Evolutionary conservation across 2,797 vertebrate genomes (phyloP).

Genomic region (Dermochelys coriacea): DNA sequence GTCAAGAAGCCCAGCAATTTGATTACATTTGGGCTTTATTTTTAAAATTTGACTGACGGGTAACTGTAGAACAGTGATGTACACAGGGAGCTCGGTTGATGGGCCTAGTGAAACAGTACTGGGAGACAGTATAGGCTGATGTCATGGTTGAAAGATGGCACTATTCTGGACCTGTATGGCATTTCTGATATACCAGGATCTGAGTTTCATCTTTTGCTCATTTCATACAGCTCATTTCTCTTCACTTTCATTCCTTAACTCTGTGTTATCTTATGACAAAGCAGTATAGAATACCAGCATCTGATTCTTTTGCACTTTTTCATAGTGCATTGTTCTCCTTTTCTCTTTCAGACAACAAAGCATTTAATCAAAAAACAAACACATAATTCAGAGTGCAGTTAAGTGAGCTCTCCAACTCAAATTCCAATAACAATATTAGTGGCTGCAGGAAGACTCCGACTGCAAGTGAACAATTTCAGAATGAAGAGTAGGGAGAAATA

Average conservation of each 20-base stretch:
- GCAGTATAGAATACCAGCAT: slow-evolving; percentile 27
- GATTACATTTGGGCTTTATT: background rate
- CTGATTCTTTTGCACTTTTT: background rate
- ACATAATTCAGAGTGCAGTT: background rate
- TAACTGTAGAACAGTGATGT: background rate
- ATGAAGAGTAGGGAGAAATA: background rate
- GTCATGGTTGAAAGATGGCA: background rate
- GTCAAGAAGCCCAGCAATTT: background rate
- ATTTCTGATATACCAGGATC: slow-evolving; percentile 24
- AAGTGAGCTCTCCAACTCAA: background rate
- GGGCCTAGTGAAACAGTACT: background rate
- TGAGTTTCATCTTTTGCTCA: background rate
- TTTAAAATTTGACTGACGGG: background rate
- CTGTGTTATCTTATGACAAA: background rate
- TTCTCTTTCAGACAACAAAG: background rate
- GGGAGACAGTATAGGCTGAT: background rate
- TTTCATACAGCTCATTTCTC: slow-evolving; percentile 30
- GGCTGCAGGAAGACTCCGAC: background rate
- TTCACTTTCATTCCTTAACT: background rate
- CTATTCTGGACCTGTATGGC: background rate
- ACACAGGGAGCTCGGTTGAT: background rate
- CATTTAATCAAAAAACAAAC: background rate
- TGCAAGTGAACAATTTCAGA: background rate
- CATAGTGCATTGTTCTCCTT: background rate
- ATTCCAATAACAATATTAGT: background rate